Evolutionary conservation across 2,888 invertebrate genomes (phyloP), one percentile per base, ranked within the genome.

Genomic region (Nomada ruficornis): DNA sequence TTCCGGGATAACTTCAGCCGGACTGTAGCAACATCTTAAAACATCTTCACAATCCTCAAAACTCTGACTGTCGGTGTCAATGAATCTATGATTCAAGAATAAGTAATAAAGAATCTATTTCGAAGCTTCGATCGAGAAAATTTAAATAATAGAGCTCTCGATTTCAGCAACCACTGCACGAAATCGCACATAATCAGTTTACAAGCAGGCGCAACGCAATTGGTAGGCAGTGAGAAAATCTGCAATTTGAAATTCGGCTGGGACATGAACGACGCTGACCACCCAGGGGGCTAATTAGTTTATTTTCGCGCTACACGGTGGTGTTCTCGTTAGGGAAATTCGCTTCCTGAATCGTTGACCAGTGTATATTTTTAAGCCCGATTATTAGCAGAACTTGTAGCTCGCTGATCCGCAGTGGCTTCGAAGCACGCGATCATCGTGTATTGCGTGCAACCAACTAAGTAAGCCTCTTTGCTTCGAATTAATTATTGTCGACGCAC

Each of bases 241-340:
- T 64, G 52, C 54, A 36, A 55, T 50, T 71, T 5, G 67, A 59
- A 82, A 65, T 78, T 26, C 52, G 52, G 59, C 15, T 55, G 15
- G 44, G 63, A 44, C 36, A 29, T 26, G 47, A 71, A 44, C 20
- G 29, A 13, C 57, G 9, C 11, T 26, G 20, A 44, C 50, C 15
- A 42, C 64, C 55, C 57, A 55, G 36, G 54, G 26, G 59, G 67
- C 47, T 85, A 84, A 85, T 84, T 80, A 82, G 82, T 77, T 85
- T 85, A 80, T 84, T 73, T 84, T 80, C 77, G 65, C 62, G 26
- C 50, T n/a, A 57, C 18, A 47, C 54, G 44, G 59, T 20, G 64
- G 26, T 62, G 71, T 29, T 47, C 54, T 44, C 62, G 54, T 59
- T 77, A 82, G 42, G 74, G 68, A 74, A 85, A 79, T 82, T 82